Evolutionary conservation across 2,797 vertebrate genomes (phyloP), one percentile per base, ranked within the genome.

Genomic region (Gallinago stenura): DNA sequence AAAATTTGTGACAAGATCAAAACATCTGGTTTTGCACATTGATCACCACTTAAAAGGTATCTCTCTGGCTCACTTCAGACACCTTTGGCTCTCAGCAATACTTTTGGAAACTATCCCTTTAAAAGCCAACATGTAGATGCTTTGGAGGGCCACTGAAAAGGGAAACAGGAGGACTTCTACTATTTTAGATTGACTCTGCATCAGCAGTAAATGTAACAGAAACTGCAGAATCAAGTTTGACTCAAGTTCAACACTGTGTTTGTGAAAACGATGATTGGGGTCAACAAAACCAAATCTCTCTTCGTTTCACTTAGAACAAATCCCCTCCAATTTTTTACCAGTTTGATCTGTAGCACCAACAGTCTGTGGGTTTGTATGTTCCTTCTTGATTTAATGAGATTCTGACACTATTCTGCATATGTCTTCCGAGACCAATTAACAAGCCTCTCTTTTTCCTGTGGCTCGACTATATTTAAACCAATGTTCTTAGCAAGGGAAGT

Each of bases 281-380:
- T 90, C 92, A 76, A 79, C 80, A 89, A 87, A 93, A 69, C 33
- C 50, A 84, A 84, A 93, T 80, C 70, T 95, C 70, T 79, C 60
- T 90, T 83, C 62, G 60, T 66, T 92, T 96, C 78, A 64, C 28
- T 82, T 82, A 45, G 62, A 94, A 51, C 22, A 87, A 66, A 72
- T 71, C 50, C 50, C 31, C 48, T 88, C 61, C 50, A 18, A 18
- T 0, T 68, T 73, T 71, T 87, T 71, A 50, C 48, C 73, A 41
- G 50, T 88, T 91, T 4, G 6, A 54, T 90, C 80, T 90, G 1
- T 64, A 79, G 58, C n/a, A 50, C 43, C 83, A 88, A 4, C 45
- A 51, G 73, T 43, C 76, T 43, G 24, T 81, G 61, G 28, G 51
- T 90, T 81, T 90, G 54, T 72, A 18, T 78, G 60, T 83, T 93